A percentile compares a stretch with the other conserved stretches of the same genome.
Evolutionary conservation across 2,797 vertebrate species (phyloP).

Genomic region (Coilia nasus): DNA sequence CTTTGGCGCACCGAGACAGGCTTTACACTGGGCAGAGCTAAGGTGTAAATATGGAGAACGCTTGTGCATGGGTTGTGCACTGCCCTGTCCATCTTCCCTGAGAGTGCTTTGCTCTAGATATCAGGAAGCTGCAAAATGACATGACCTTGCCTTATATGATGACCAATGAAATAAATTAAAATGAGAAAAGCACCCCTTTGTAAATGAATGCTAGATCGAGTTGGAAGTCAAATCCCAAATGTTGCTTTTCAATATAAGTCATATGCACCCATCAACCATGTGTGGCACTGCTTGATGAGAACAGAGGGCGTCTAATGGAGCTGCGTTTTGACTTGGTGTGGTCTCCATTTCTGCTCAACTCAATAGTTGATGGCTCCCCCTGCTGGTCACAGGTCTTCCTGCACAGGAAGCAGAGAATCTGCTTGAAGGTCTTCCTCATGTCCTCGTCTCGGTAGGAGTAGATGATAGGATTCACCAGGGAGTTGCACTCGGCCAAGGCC

Average conservation of each 20-base stretch:
- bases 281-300: background rate
- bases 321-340: background rate
- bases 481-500: constrained; percentile 89
- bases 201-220: background rate
- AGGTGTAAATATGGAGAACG: background rate
- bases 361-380: constrained; percentile 40
- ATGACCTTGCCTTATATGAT: background rate
- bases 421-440: constrained; percentile 87
- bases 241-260: background rate
- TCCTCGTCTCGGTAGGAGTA: constrained; percentile 88
- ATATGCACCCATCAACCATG: background rate
- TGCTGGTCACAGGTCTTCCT: constrained; percentile 38
- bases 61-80: background rate
- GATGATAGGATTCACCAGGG: constrained; percentile 88
- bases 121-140: background rate
- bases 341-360: constrained; percentile 29
- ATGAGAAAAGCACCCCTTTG: background rate
- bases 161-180: background rate
- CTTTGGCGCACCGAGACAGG: background rate
- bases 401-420: constrained; percentile 81
- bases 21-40: background rate
- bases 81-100: background rate
- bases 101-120: background rate
- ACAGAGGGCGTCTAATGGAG: background rate
- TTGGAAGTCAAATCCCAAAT: background rate